Conservation (phyloP, 2,888 invertebrate genomes). For the Parnassius glacialis region DNA sequence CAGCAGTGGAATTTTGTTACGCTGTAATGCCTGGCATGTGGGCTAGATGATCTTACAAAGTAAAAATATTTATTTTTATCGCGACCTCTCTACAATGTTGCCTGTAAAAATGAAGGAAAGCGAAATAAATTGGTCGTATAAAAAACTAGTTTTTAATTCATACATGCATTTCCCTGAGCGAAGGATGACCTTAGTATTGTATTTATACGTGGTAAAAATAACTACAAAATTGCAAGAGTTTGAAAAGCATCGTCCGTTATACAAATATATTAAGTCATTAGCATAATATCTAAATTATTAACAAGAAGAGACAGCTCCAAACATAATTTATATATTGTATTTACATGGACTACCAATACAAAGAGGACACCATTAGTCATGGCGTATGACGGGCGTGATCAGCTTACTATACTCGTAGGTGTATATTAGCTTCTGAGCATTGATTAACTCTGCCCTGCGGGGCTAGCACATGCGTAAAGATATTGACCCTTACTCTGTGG, state of each 20-base stretch:
- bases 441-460: conserved; percentile 8
- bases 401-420: background rate
- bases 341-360: conserved; percentile 2
- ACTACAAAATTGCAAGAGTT: background rate
- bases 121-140: background rate
- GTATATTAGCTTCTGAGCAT: conserved; percentile 1
- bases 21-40: too few species aligned
- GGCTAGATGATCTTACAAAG: too few species aligned
- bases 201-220: background rate
- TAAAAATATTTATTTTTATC: too few species aligned
- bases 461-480: background rate
- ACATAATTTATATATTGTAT: conserved; percentile 7
- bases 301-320: background rate
- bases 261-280: background rate
- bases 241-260: background rate
- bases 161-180: conserved; percentile 15
- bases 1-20: too few species aligned
- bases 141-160: conserved; percentile 14
- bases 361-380: conserved; percentile 20
- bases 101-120: too few species aligned
- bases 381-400: conserved; percentile 5
- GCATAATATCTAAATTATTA: too few species aligned
- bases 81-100: too few species aligned
- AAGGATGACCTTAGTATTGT: conserved; percentile 10
- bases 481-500: too few species aligned